Percentiles rank a stretch among this genome's conserved stretches.
Conservation (phyloP, 2,888 invertebrate genomes). For the Bhutanitis thaidina region DNA sequence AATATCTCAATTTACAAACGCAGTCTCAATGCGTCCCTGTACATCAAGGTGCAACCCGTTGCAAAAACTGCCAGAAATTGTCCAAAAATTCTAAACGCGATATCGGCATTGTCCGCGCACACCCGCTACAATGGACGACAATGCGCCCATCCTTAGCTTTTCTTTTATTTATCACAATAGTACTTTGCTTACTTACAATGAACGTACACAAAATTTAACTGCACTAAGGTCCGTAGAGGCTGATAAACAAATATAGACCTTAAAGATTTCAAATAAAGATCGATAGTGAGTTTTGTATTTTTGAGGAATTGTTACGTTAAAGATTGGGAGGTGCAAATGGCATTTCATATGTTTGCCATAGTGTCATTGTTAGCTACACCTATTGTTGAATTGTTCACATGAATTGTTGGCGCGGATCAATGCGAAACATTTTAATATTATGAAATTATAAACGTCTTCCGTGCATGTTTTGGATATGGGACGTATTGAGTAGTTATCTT, state of each 20-base stretch:
- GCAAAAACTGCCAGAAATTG: slow-evolving; percentile 74
- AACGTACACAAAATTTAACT: slow-evolving; percentile 24
- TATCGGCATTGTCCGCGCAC: slow-evolving; percentile 67
- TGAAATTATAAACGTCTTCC: slow-evolving; percentile 79
- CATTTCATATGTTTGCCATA: slow-evolving; percentile 75
- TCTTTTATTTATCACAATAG: slow-evolving; percentile 70
- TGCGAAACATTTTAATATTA: slow-evolving; percentile 79
- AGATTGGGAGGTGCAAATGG: slow-evolving; percentile 36
- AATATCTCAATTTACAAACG: too few relatives aligned
- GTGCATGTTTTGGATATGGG: slow-evolving; percentile 38
- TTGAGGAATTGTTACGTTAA: slow-evolving; percentile 31
- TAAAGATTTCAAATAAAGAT: slow-evolving; percentile 5
- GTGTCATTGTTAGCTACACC: slow-evolving; percentile 77
- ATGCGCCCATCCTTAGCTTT: slow-evolving; percentile 74
- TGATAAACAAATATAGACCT: slow-evolving; percentile 23
- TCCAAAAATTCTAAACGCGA: slow-evolving; percentile 76
- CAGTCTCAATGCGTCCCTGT: slow-evolving; percentile 43
- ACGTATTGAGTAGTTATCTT: slow-evolving; percentile 27
- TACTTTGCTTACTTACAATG: slow-evolving; percentile 70
- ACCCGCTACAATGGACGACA: slow-evolving; percentile 74
- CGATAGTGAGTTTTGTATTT: slow-evolving; percentile 1
- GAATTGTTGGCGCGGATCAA: slow-evolving; percentile 65
- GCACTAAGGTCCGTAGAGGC: slow-evolving; percentile 20
- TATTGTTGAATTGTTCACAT: slow-evolving; percentile 70
- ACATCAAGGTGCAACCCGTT: slow-evolving; percentile 75